Base-by-base conservation (phyloP, 2,888 invertebrate genomes). In the Philhelius pedissequus region DNA sequence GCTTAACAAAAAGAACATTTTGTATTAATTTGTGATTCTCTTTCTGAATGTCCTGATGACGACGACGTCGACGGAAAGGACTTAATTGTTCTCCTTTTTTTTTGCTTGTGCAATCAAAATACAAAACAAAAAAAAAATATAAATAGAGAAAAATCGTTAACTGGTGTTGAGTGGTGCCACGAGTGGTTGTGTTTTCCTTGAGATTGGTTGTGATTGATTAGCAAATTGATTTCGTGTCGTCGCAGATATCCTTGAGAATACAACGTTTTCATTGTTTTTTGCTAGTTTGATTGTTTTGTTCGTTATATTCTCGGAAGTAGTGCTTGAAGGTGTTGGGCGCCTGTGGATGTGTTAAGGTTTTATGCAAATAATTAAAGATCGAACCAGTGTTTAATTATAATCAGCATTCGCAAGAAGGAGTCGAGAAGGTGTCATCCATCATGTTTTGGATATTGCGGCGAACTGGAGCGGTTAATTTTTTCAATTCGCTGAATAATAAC, bases 401-500 rank as follows among this genome's bases (percentile, higher is more conserved):
- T 20, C 45, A 22, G 22, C 4, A 13, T 4, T 48, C 2, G 3
- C 15, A 13, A 13, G 13, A 13, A 22, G 6, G 3, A 22, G 1
- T 13, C 2, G 0, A 18, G 1, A 40, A 4, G 3, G 11, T 25
- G 38, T 6, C 13, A 58, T 38, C n/a, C 45, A 84, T 60, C 78
- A 90, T 90, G 90, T 89, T 89, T 88, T 90, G 90, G 90, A 89
- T 90, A 84, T 86, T 90, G 81, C 87, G 90, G 81, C 87, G 89
- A 58, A 90, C 90, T 75, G 89, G 90, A 83, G 90, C 90, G 76
- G 89, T 87, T 80, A 90, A 89, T 87, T 89, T 89, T 84, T 89
- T 90, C 88, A 90, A 89, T 88, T 89, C 88, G 74, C 87, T 89
- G 73, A 88, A 88, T 87, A 88, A 89, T 87, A 89, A 90, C 87